Evolutionary conservation across 2,113 vertebrate species (phyloP), one percentile per base, ranked within the genome.

Genomic region (Lagopus leucura): DNA sequence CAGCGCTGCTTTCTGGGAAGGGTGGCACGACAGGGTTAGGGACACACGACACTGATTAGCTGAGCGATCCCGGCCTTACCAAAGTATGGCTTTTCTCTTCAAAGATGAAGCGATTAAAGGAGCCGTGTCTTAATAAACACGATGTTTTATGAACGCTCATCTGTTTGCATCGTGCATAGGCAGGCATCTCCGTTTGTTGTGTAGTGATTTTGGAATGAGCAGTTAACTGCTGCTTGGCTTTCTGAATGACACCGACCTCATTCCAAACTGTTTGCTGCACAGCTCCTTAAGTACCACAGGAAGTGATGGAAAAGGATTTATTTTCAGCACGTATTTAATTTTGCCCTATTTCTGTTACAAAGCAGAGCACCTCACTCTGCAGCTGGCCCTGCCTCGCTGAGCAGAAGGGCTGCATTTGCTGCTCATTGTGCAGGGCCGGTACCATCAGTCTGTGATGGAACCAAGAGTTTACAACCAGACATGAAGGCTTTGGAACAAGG

Each of bases 131-230:
- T 64, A 70, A 58, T 61, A 40, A 61, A 55, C 63, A 52, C 2
- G 3, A 6, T 7, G 2, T 36, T 50, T 70, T 82, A 17, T 5
- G 38, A 60, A 15, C 71, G 57, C 45, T 9, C 5, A 0, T 57
- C 61, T 50, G 50, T 42, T 73, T 20, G 14, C 9, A 8, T 11
- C 72, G 25, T 38, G 42, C 40, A 11, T 24, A 18, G 15, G 19
- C 0, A 0, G 75, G 48, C 19, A 3, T 22, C 32, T 64, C 76
- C 21, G 7, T 77, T 61, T 82, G 28, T 57, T 36, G 69, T 3
- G 40, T 13, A 34, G 38, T 20, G 45, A 3, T 48, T 87, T 86
- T 80, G 32, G 66, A 74, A 55, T 4, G 28, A 1, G 32, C 40
- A 52, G 38, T 8, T 16, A 63, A 1, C 65, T 85, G 12, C 34